Base-by-base conservation (phyloP, 2,888 invertebrate genomes). In the Teinopalpus imperialis region DNA sequence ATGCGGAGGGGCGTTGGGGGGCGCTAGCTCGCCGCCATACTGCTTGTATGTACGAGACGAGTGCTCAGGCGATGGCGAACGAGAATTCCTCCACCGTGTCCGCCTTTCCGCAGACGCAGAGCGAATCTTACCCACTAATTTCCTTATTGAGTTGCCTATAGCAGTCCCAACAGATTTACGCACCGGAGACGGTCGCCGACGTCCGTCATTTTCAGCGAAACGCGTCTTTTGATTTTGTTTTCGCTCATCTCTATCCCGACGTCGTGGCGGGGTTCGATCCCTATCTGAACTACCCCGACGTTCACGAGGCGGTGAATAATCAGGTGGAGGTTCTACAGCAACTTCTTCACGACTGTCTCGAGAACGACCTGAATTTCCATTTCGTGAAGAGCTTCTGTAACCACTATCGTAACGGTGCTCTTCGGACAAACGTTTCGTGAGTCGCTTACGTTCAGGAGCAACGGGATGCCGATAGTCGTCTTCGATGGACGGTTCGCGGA, bases 101-200 rank as follows among this genome's bases (percentile, higher is more conserved):
- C 81, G 93, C 90, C 56, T 91, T 90, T 79, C 95, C 90, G 83
- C 81, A 14, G 85, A 88, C 10, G 93, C 94, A 8, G 95, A 94
- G 2, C 95, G 91, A 45, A 96, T 93, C 81, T 95, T 95, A 43
- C 94, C 95, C 9, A 96, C 95, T 52, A 95, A 78, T 77, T 95
- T 95, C 54, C 95, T 90, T 61, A 95, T 93, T 10, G 95, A 95
- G 68, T 95, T 95, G 36, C 95, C 95, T 68, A 94, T 93, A 49
- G 92, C 83, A 16, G 91, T 88, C 0, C 92, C 91, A 43, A 92
- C 89, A 0, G 91, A 90, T 51, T 89, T 83, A 39, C 83, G 72
- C 16, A 69, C 81, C 0, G 88, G 86, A 1, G 83, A 86, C 6
- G 81, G 79, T 44, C 81, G 78, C 24, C 82, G 72, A 2, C 41